phyloP scores from a whole-genome alignment of 1,140 invertebrate genomes.

The Zaprionus ghesquierei region DNA sequence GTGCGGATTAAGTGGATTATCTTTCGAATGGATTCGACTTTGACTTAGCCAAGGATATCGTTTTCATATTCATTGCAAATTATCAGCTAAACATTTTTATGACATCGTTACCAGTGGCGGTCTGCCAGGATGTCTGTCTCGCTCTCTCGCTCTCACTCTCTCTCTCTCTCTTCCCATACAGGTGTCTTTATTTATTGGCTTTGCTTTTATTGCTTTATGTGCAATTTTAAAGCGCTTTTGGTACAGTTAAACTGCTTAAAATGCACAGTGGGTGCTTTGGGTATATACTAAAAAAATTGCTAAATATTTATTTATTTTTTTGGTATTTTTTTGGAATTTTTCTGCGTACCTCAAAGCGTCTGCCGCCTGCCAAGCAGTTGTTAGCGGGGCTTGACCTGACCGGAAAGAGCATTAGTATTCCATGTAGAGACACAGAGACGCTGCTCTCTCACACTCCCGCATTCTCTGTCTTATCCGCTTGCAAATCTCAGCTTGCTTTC shows the following conservation, averaged over 20 bases:
- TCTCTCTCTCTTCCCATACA: neutral
- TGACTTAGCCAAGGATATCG: conserved; percentile 9
- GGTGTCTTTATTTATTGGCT: neutral
- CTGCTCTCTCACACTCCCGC: too few species aligned
- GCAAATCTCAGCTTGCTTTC: neutral
- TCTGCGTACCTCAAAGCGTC: neutral
- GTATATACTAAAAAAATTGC: neutral
- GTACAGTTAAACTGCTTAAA: neutral
- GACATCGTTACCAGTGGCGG: conserved; percentile 4
- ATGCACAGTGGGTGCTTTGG: neutral
- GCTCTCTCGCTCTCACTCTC: neutral
- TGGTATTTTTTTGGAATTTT: neutral
- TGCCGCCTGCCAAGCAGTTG: neutral
- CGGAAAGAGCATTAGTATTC: neutral
- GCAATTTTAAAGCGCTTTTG: neutral
- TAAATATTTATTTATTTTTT: neutral
- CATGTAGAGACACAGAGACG: too few species aligned
- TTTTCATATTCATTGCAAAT: conserved; percentile 73
- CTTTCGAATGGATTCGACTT: conserved; percentile 15
- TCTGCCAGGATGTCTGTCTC: neutral
- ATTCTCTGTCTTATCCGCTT: neutral
- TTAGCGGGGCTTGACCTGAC: neutral
- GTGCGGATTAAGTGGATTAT: conserved; percentile 32
- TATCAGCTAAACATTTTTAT: conserved; percentile 69
- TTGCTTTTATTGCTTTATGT: neutral